A percentile compares a stretch with the other conserved stretches of the same genome.
Conservation (phyloP, 2,797 vertebrate genomes). For the Salarias fasciatus region DNA sequence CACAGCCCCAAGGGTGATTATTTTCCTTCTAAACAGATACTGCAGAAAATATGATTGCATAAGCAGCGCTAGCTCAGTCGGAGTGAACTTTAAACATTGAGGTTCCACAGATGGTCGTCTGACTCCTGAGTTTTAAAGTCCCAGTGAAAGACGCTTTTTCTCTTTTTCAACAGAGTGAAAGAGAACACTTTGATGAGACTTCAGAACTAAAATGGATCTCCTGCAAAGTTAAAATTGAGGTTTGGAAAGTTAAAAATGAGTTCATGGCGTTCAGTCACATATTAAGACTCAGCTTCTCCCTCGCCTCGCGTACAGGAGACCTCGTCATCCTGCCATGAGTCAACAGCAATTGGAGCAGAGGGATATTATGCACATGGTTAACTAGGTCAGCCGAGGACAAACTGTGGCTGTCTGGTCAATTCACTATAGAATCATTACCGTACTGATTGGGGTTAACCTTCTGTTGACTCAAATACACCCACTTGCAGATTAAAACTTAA, state of each 20-base stretch:
- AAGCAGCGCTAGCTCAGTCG: no score
- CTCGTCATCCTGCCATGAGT: constrained; percentile 54
- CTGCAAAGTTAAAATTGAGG: constrained; percentile 39
- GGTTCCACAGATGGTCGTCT: not conserved
- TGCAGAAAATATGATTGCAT: no score
- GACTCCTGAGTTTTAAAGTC: not conserved
- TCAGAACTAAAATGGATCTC: constrained; percentile 34
- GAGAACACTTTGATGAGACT: constrained; percentile 27
- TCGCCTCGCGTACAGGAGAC: constrained; percentile 43
- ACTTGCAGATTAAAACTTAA: constrained; percentile 52
- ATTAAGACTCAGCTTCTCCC: constrained; percentile 47
- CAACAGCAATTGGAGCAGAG: constrained; percentile 65
- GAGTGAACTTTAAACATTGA: no score
- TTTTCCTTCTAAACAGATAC: no score
- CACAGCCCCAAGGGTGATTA: no score
- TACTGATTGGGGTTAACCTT: constrained; percentile 59
- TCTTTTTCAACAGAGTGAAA: not conserved
- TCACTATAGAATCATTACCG: constrained; percentile 49
- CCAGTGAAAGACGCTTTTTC: not conserved
- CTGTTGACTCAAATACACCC: constrained; percentile 37
- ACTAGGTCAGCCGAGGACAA: constrained; percentile 67
- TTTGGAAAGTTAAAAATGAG: constrained; percentile 61
- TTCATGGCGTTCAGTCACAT: constrained; percentile 50
- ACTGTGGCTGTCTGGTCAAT: constrained; percentile 54
- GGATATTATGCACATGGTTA: constrained; percentile 61